Evolutionary conservation across 2,888 invertebrate genomes (phyloP).

Genomic region (Bellardia bayeri): DNA sequence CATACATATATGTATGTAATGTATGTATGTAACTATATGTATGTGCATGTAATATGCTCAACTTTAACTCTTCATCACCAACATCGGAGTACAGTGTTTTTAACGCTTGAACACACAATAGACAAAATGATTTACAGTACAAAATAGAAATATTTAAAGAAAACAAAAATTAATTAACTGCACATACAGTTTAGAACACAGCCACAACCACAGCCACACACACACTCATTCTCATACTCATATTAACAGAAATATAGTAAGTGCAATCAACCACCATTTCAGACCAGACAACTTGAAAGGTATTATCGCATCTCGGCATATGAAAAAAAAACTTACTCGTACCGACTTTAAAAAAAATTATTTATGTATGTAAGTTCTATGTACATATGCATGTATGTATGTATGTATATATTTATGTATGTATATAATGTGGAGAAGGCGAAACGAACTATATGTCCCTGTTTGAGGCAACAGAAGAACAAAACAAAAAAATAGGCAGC

Average conservation of each 20-base stretch:
- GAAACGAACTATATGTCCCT: slow-evolving; percentile 52
- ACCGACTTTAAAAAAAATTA: background rate
- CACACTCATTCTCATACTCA: background rate
- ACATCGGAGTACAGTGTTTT: slow-evolving; percentile 19
- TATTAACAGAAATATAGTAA: slow-evolving; percentile 26
- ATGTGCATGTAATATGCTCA: background rate
- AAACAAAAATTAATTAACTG: slow-evolving; percentile 75
- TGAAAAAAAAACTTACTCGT: slow-evolving; percentile 31
- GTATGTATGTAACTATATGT: no score
- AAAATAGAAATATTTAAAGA: slow-evolving; percentile 55
- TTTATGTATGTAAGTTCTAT: background rate
- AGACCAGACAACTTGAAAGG: slow-evolving; percentile 69
- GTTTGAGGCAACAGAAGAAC: slow-evolving; percentile 36
- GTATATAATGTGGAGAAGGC: slow-evolving; percentile 10
- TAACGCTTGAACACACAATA: slow-evolving; percentile 20
- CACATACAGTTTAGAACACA: slow-evolving; percentile 61
- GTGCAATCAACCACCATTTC: slow-evolving; percentile 57
- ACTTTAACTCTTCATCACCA: background rate
- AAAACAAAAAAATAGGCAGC: slow-evolving; percentile 44
- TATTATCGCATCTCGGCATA: slow-evolving; percentile 66
- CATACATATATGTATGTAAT: no score
- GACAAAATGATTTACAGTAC: slow-evolving; percentile 48
- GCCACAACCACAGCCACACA: background rate
- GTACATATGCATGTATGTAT: background rate
- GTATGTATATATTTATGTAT: background rate